phyloP scores from a whole-genome alignment of 2,888 invertebrate genomes.

The Melipona bicolor region DNA sequence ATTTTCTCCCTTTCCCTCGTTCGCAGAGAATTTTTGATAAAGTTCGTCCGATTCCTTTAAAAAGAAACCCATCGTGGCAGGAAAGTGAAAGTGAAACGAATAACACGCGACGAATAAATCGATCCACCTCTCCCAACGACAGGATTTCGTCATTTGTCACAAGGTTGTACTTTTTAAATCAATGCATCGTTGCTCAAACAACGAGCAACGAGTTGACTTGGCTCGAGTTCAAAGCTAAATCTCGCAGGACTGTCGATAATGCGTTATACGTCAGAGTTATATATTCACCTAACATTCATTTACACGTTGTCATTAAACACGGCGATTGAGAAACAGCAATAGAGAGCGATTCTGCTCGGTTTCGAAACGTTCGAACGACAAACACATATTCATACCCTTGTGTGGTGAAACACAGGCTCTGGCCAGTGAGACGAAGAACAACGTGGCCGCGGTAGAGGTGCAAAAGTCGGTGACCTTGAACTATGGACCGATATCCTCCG shows the following conservation, averaged over 20 bases:
- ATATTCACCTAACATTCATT: neutral
- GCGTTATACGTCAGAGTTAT: neutral
- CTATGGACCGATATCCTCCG: constrained; percentile 47
- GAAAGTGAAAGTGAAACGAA: neutral
- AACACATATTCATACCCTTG: neutral
- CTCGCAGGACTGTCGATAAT: neutral
- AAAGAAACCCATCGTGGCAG: neutral
- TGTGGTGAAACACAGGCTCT: constrained; percentile 65
- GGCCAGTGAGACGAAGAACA: constrained; percentile 74
- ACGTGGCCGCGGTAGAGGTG: constrained; percentile 70
- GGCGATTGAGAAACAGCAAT: neutral
- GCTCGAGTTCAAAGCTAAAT: constrained; percentile 17
- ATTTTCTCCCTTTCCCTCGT: no score
- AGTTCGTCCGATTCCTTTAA: no score
- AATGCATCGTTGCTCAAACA: constrained; percentile 29
- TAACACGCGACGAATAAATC: neutral
- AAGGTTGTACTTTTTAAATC: constrained; percentile 25
- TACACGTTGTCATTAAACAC: no score
- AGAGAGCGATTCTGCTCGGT: neutral
- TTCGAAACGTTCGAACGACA: neutral
- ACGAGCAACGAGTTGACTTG: constrained; percentile 1
- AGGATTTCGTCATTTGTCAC: constrained; percentile 14
- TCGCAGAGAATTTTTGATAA: no score
- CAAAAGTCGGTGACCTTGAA: constrained; percentile 67
- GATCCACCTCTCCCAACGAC: neutral